Evolutionary conservation across 2,888 invertebrate genomes (phyloP), one percentile per base, ranked within the genome.

Genomic region (Plebejus argus): DNA sequence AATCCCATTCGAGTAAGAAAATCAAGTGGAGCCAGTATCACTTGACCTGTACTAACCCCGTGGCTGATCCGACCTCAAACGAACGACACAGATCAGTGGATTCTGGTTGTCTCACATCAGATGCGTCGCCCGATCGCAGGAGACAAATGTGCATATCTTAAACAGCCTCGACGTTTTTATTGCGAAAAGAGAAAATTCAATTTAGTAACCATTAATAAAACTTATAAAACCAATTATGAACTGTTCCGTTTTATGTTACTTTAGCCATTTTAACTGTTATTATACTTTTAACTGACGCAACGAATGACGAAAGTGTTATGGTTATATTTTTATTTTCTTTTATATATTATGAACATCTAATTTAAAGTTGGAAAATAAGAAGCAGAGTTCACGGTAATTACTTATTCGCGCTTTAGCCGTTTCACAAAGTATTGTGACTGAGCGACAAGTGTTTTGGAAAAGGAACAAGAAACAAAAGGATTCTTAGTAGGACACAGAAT

Each of bases 1-100:
- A 92, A 93, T 93, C 91, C 93, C 92, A 90, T 93, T 93, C 87
- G 87, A 85, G 85, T 84, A 85, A 90, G 92, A 91, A 91, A 90
- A 88, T 89, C 85, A 84, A 79, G 79, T 77, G 83, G 80, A 84
- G 35, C 93, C 91, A 90, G 82, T 78, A 72, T 83, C 84, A 82
- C 82, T 79, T 84, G 90, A 86, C 82, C 90, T 83, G 81, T 80
- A 5, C 78, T 80, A 85, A 85, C 81, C 84, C 77, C 78, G 20
- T 82, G 78, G 80, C 80, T 79, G 81, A 81, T 78, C 79, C 79
- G 80, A 80, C 78, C 78, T 78, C 77, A 76, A 78, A 79, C 80
- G 79, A 79, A 82, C 78, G 80, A 83, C 81, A 81, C 79, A 84
- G 91, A 80, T 88, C 90, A 80, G 49, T 76, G 35, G 78, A 79